These are phyloP conservation scores for Crocidura indochinensis DNA, from an alignment of 2,797 vertebrate genomes.

Conservation along the genomic window DNA sequence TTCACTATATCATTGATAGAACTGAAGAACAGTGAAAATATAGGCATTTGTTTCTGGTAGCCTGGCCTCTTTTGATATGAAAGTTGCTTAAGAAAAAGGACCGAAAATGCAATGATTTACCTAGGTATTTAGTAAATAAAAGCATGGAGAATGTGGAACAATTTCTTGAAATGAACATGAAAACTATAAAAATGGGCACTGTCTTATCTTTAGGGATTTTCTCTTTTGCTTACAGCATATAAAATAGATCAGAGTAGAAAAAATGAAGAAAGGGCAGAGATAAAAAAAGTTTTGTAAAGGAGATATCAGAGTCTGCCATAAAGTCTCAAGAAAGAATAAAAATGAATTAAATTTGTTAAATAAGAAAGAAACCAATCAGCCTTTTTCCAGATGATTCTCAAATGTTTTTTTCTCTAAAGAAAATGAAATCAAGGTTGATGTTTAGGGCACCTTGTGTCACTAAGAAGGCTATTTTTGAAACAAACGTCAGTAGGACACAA, in stretches of 20 bases:
- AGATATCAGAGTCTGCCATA: slow-evolving; percentile 47
- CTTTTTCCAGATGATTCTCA: slow-evolving; percentile 65
- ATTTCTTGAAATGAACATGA: slow-evolving; percentile 58
- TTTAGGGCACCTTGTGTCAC: slow-evolving; percentile 68
- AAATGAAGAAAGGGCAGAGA: slow-evolving; percentile 48
- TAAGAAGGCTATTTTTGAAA: slow-evolving; percentile 83
- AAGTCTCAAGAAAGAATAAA: slow-evolving; percentile 73
- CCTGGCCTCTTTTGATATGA: slow-evolving; percentile 59
- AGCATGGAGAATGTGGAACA: slow-evolving; percentile 1
- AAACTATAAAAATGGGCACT: slow-evolving; percentile 33
- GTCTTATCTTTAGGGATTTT: slow-evolving; percentile 59
- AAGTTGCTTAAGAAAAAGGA: slow-evolving; percentile 64
- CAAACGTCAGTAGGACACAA: slow-evolving; percentile 78
- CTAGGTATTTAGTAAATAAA: slow-evolving; percentile 66
- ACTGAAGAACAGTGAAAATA: slow-evolving; percentile 37
- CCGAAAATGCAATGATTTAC: slow-evolving; percentile 55
- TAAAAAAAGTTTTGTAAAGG: slow-evolving; percentile 65
- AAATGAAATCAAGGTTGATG: slow-evolving; percentile 81
- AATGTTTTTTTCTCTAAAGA: slow-evolving; percentile 63
- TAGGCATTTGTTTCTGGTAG: slow-evolving; percentile 31
- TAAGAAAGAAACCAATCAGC: slow-evolving; percentile 74
- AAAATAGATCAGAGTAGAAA: slow-evolving; percentile 46
- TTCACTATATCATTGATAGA: slow-evolving; percentile 64
- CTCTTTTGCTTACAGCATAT: slow-evolving; percentile 59
- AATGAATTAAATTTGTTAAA: slow-evolving; percentile 76